Percentiles rank a stretch among this genome's conserved stretches.
Evolutionary conservation across 2,888 invertebrate genomes (phyloP).

Genomic region (Thymelicus acteon): DNA sequence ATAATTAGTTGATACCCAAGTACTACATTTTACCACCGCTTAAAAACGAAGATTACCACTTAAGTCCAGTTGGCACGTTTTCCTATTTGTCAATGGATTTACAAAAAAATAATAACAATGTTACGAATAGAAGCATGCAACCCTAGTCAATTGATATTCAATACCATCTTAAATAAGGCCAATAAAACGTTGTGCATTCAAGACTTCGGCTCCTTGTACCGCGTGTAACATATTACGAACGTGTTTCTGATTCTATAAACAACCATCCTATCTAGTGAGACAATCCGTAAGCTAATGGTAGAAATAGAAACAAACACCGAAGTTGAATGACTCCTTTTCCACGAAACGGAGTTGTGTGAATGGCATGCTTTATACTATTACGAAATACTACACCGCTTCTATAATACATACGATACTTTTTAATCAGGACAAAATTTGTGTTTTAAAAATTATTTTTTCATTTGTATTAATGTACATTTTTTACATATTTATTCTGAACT

Average conservation of each 20-base stretch:
- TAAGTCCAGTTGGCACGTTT: background rate
- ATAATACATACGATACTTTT: too few relatives aligned
- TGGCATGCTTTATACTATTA: background rate
- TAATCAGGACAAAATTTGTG: too few relatives aligned
- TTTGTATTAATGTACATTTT: too few relatives aligned
- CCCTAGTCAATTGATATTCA: slow-evolving; percentile 47
- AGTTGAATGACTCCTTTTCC: slow-evolving; percentile 17
- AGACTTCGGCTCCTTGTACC: slow-evolving; percentile 43
- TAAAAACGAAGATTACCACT: too few relatives aligned
- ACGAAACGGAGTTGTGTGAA: background rate
- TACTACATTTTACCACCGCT: too few relatives aligned
- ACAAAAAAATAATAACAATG: too few relatives aligned
- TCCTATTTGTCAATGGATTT: slow-evolving; percentile 2
- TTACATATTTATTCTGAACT: too few relatives aligned
- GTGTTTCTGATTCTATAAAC: slow-evolving; percentile 35
- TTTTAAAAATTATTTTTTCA: too few relatives aligned
- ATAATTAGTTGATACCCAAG: too few relatives aligned
- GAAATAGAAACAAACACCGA: slow-evolving; percentile 14
- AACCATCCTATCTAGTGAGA: slow-evolving; percentile 7
- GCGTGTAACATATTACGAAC: slow-evolving; percentile 19
- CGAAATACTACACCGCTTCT: too few relatives aligned
- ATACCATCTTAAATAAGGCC: slow-evolving; percentile 49
- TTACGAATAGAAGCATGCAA: slow-evolving; percentile 17
- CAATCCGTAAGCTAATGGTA: background rate
- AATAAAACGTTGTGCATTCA: slow-evolving; percentile 47